phyloP scores from a whole-genome alignment of 2,888 invertebrate species.

The Phymatocera aterrima region DNA sequence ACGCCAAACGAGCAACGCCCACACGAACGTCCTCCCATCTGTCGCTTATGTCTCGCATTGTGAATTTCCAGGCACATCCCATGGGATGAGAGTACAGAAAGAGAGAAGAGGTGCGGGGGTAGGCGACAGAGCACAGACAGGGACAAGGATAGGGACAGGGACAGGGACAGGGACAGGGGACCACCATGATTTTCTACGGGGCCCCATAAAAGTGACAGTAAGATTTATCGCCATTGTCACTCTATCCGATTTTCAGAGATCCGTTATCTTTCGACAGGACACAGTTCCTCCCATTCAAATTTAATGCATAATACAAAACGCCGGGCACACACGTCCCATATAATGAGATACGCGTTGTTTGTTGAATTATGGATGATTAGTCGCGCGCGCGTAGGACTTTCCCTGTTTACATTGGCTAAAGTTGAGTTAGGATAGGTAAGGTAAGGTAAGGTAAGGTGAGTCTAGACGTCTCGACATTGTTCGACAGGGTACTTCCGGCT shows the following conservation, averaged over 20 bases:
- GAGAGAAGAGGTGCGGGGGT: not conserved
- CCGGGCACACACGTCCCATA: not conserved
- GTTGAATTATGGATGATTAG: conserved; percentile 38
- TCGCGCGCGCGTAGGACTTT: conserved; percentile 27
- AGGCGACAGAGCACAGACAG: no score
- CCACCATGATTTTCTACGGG: conserved; percentile 65
- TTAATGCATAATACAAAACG: conserved; percentile 28
- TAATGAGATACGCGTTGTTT: conserved; percentile 25
- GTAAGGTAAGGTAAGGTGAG: conserved; percentile 18
- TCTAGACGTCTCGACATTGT: not conserved
- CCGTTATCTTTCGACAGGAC: conserved; percentile 42
- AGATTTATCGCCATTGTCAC: conserved; percentile 60
- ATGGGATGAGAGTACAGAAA: conserved; percentile 5
- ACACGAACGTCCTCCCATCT: conserved; percentile 65
- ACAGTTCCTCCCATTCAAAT: conserved; percentile 36
- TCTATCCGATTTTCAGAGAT: conserved; percentile 56
- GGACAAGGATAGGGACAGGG: conserved; percentile 14
- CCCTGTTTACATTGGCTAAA: not conserved
- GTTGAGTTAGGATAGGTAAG: conserved; percentile 19
- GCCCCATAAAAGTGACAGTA: conserved; percentile 51
- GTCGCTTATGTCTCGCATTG: conserved; percentile 59
- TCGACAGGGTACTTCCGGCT: conserved; percentile 4
- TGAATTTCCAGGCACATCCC: not conserved
- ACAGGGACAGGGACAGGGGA: conserved; percentile 53
- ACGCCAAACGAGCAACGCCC: conserved; percentile 70